phyloP scores from a whole-genome alignment of 2,797 vertebrate genomes.

The Myoxocephalus aenaeus region DNA sequence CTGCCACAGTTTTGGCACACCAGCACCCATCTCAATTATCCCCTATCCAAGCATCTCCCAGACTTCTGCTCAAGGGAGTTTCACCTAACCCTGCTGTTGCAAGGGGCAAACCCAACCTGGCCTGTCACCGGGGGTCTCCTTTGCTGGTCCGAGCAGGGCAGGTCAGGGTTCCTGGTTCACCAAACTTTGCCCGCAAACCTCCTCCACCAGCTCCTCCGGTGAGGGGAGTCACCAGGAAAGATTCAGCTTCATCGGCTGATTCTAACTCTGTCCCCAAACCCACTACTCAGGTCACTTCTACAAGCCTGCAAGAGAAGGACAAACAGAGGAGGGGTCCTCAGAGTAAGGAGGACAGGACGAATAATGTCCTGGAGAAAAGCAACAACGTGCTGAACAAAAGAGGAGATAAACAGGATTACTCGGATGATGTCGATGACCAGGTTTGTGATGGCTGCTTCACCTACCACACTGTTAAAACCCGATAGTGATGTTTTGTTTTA shows the following conservation, averaged over 20 bases:
- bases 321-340: constrained; percentile 46
- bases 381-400: constrained; percentile 60
- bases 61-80: constrained; percentile 70
- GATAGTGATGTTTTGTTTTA: background rate
- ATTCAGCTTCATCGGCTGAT: constrained; percentile 37
- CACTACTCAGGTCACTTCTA: constrained; percentile 25
- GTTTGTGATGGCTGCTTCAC: constrained; percentile 53
- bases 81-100: constrained; percentile 60
- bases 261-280: constrained; percentile 38
- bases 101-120: constrained; percentile 73
- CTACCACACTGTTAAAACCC: background rate
- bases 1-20: constrained; percentile 71
- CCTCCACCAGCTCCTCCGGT: constrained; percentile 86
- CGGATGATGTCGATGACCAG: constrained; percentile 75
- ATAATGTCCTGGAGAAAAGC: constrained; percentile 60
- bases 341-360: constrained; percentile 54
- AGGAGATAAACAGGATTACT: constrained; percentile 61
- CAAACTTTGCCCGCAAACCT: constrained; percentile 82
- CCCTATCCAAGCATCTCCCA: constrained; percentile 67
- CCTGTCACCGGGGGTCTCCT: constrained; percentile 78
- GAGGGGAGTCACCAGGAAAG: constrained; percentile 85
- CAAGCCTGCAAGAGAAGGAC: constrained; percentile 50
- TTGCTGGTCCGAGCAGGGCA: constrained; percentile 79
- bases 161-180: constrained; percentile 78
- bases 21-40: constrained; percentile 74